Base-by-base conservation (phyloP, 2,113 vertebrate species). In the Tachysurus vachellii region DNA sequence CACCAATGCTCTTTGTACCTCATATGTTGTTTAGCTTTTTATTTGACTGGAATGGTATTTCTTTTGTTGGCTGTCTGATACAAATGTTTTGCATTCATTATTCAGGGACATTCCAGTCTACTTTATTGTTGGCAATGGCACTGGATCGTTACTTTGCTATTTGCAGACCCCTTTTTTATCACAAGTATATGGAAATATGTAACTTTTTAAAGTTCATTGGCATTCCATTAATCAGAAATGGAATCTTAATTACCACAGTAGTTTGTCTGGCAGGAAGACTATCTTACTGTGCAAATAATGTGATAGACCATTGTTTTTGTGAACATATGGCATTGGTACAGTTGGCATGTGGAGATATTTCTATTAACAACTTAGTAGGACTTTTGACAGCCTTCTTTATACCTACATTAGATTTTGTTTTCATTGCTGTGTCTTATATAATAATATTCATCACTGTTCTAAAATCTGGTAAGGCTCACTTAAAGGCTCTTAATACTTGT, bases 241-340 rank as follows among this genome's bases (percentile, higher is more conserved):
- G 1, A 23, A 10, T 83, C 21, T 64, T 89, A 42, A 50, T 85
- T 77, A 36, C 17, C 3, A 21, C 66, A 42, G 28, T 89, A 50
- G 86, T 89, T 26, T 44, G 54, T 66, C 54, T 89, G 31, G 86
- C 83, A 56, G 64, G 47, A 85, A 64, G 54, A 26, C 62, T 82
- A 13, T 57, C 36, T 61, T 93, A 91, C 86, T 94, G 94, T 84
- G n/a, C 1, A 57, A 92, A 92, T 2, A 42, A 91, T 0, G 4
- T 91, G 26, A 91, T 93, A 87, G 57, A 61, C n/a, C 90, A 93
- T 71, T 92, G 92, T 77, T 92, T 90, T 42, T 92, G 92, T 85
- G 93, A 94, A 64, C 93, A 93, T 80, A 91, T 91, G 92, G 93
- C 91, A 42, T 88, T 93, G 50, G 90, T 92, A 90, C 92, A 89